phyloP scores from a whole-genome alignment of 2,797 vertebrate species.

The Sorex maritimensis region DNA sequence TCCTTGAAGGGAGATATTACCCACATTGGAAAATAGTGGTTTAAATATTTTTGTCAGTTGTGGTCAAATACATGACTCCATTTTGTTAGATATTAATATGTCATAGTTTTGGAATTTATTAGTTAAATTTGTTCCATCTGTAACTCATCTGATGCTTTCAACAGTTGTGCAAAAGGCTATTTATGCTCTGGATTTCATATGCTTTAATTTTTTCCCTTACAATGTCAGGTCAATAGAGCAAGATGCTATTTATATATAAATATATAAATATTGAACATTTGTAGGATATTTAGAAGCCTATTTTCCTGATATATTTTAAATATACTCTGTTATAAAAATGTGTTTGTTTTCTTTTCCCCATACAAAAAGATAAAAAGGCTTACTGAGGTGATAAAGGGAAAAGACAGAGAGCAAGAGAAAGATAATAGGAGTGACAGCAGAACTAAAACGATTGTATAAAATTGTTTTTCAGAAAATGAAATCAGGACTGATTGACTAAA shows the following conservation, averaged over 20 bases:
- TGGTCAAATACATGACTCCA: neutral
- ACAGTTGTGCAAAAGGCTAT: neutral
- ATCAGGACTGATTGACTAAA: conserved; percentile 82
- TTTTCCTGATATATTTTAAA: conserved; percentile 71
- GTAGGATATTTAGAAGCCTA: conserved; percentile 57
- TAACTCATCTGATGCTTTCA: conserved; percentile 26
- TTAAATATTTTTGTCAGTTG: neutral
- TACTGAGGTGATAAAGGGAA: conserved; percentile 46
- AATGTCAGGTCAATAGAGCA: neutral
- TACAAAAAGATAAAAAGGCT: conserved; percentile 67
- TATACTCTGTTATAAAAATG: conserved; percentile 25
- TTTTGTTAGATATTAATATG: neutral
- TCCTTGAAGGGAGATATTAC: no score
- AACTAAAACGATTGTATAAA: conserved; percentile 74
- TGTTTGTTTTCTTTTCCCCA: conserved; percentile 61
- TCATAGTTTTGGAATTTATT: conserved; percentile 13
- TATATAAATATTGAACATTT: conserved; percentile 5
- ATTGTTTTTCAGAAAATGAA: conserved; percentile 81
- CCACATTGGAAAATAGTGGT: neutral
- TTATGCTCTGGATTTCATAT: conserved; percentile 44
- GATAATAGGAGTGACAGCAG: neutral
- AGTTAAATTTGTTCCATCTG: conserved; percentile 47
- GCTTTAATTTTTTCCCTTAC: conserved; percentile 2
- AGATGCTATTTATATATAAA: neutral
- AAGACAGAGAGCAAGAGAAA: neutral